These are phyloP conservation scores for Papilio aristodemus DNA, from an alignment of 1,140 invertebrate species.

Conservation along the genomic window DNA sequence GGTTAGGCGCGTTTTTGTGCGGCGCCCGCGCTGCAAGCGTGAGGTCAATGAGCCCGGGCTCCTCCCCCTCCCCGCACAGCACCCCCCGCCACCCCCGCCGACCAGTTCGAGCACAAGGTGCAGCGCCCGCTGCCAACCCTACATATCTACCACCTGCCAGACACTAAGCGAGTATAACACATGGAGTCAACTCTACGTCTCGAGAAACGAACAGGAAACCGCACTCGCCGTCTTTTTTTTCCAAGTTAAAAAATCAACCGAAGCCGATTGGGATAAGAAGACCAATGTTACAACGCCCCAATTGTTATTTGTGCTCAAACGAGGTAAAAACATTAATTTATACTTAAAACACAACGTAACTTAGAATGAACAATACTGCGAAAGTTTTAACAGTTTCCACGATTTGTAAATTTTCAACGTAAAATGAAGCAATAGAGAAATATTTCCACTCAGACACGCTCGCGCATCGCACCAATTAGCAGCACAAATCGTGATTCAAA, in stretches of 20 bases:
- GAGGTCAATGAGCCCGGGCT: conserved; percentile 71
- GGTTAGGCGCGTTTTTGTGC: conserved; percentile 70
- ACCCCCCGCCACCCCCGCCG: conserved; percentile 47
- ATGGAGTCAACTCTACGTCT: conserved; percentile 45
- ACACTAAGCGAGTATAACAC: conserved; percentile 67
- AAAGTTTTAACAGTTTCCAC: not conserved
- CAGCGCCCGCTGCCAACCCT: conserved; percentile 69
- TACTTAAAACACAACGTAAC: conserved; percentile 7
- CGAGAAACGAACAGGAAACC: conserved; percentile 54
- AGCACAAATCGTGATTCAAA: conserved; percentile 31
- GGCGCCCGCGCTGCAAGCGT: conserved; percentile 59
- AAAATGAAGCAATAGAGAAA: conserved; percentile 23
- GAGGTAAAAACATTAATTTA: conserved; percentile 2
- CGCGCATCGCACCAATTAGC: conserved; percentile 25
- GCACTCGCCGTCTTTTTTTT: conserved; percentile 22
- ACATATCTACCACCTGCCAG: conserved; percentile 77
- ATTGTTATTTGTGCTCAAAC: not conserved
- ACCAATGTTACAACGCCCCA: conserved; percentile 14
- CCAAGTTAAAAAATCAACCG: conserved; percentile 15
- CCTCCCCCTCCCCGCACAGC: conserved; percentile 43
- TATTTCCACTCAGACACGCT: conserved; percentile 26
- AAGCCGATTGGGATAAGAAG: conserved; percentile 14
- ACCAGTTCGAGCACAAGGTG: conserved; percentile 75
- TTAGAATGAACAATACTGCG: not conserved
- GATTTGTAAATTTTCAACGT: conserved; percentile 16